Conservation (phyloP, 2,888 invertebrate species). For the Synanthedon andrenaeformis region DNA sequence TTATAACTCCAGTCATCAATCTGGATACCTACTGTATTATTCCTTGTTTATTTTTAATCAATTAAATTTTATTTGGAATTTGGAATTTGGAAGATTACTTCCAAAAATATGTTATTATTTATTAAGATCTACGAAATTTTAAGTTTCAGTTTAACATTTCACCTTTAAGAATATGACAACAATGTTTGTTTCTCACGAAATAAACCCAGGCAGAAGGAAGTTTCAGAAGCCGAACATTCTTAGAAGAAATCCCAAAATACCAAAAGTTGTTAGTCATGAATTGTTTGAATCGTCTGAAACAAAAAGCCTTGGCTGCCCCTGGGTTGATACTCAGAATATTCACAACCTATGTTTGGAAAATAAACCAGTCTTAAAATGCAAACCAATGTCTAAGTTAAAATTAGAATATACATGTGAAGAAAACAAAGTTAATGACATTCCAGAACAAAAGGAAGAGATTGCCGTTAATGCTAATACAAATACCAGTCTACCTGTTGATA, state of each 20-base stretch:
- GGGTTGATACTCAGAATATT: conserved; percentile 7
- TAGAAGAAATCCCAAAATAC: conserved; percentile 33
- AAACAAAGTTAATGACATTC: background rate
- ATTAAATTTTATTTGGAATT: too few relatives aligned
- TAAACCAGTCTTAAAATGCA: conserved; percentile 3
- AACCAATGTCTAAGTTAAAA: background rate
- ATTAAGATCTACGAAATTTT: background rate
- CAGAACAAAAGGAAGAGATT: too few relatives aligned
- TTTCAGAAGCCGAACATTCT: conserved; percentile 60
- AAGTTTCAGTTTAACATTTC: background rate
- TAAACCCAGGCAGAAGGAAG: conserved; percentile 32
- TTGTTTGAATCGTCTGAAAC: conserved; percentile 18
- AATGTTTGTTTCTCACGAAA: conserved; percentile 50
- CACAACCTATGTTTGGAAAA: conserved; percentile 6
- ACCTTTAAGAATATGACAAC: conserved; percentile 5
- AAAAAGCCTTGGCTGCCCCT: conserved; percentile 11
- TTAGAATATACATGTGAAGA: background rate
- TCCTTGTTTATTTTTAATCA: background rate
- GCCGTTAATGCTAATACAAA: too few relatives aligned
- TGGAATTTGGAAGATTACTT: too few relatives aligned
- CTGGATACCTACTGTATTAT: too few relatives aligned
- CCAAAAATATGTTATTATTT: background rate
- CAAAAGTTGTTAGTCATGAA: conserved; percentile 6
- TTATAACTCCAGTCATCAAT: too few relatives aligned
- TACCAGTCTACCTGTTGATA: too few relatives aligned